Evolutionary conservation across 2,113 vertebrate genomes (phyloP), one percentile per base, ranked within the genome.

Genomic region (Salvelinus namaycush): DNA sequence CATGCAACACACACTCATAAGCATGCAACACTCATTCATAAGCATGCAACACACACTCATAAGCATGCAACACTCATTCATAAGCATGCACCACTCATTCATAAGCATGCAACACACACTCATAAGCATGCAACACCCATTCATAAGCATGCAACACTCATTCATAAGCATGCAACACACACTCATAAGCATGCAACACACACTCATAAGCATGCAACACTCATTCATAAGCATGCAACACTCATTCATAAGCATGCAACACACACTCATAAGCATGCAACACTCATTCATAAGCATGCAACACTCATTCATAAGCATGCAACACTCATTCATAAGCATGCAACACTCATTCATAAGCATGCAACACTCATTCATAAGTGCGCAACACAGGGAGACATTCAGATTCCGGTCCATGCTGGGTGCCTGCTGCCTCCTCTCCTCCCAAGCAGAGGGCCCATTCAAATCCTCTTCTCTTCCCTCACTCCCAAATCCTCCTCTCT

Each of bases 401-500:
- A 79, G 60, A 89, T 89, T 89, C 89, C 16, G 0, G 73, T 78
- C 85, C 78, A 86, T 76, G 81, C 66, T 24, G 11, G 12, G 68
- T 60, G 65, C 34, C 34, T 86, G 57, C 77, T 79, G 70, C 72
- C 62, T 68, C 67, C 69, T 48, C 48, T 83, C 54, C 77, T 79
- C 74, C 71, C 57, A 65, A 82, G 82, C 76, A 48, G 54, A 65
- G 82, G 69, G 79, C 68, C 79, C 8, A 44, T 22, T 62, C 18
- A 22, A n/a, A 22, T 22, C n/a, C n/a, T 22, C 20, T 2, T 20
- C 20, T 7, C 20, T 20, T 57, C 54, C 18, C 16, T 8, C 54
- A 5, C 54, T 57, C 18, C 20, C 54, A 44, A 13, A 16, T 18
- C 18, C 51, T 57, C 51, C 18, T 20, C 18, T 20, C 5, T 57